Percentiles rank a stretch among this genome's conserved stretches.
Conservation (phyloP, 1,140 invertebrate species). For the Aphelinus atriplicis region DNA sequence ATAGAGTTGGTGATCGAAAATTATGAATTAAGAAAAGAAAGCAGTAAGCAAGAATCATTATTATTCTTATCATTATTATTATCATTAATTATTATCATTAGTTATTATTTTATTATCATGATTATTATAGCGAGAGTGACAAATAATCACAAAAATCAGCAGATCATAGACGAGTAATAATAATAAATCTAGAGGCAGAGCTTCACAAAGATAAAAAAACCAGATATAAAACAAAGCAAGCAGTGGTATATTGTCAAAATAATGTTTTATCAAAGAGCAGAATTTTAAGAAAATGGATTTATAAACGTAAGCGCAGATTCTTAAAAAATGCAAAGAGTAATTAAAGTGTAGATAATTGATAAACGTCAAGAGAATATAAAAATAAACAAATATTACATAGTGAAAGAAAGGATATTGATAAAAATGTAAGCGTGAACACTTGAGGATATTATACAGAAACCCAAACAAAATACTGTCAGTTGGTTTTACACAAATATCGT, state of each 20-base stretch:
- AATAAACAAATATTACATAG: conserved; percentile 27
- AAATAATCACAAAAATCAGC: conserved; percentile 31
- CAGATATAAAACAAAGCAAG: conserved; percentile 34
- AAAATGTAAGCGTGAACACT: conserved; percentile 7
- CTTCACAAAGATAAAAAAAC: conserved; percentile 27
- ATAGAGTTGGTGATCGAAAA: conserved; percentile 23
- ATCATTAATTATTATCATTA: conserved; percentile 30
- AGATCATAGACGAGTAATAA: conserved; percentile 28
- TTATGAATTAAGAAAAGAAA: conserved; percentile 31
- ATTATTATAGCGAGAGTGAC: conserved; percentile 34
- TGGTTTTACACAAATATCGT: conserved; percentile 15
- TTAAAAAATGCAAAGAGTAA: conserved; percentile 32
- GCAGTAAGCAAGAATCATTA: conserved; percentile 24
- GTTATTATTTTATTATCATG: conserved; percentile 32
- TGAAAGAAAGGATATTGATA: neutral
- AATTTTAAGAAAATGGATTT: conserved; percentile 20
- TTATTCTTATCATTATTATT: conserved; percentile 32
- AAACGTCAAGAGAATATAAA: conserved; percentile 5
- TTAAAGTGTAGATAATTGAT: conserved; percentile 28
- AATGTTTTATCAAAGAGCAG: conserved; percentile 18
- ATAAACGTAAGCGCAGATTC: conserved; percentile 30
- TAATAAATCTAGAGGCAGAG: conserved; percentile 37
- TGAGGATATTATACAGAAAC: neutral
- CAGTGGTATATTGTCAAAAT: conserved; percentile 27
- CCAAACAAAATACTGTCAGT: neutral